Evolutionary conservation across 2,113 vertebrate genomes (phyloP).

Genomic region (Sapajus apella): DNA sequence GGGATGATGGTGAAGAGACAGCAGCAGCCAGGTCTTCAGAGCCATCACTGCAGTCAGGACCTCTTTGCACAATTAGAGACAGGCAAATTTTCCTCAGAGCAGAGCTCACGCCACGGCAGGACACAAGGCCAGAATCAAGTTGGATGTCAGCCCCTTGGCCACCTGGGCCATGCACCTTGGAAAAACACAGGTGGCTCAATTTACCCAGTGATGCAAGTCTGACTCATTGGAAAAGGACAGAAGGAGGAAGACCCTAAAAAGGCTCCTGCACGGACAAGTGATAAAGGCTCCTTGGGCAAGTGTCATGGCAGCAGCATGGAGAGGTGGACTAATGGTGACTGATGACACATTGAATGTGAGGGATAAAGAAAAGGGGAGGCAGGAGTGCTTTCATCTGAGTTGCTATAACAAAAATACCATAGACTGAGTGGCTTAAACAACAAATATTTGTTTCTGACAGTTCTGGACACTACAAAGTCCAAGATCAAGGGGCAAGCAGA

Average conservation of each 20-base stretch:
- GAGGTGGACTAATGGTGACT: not conserved
- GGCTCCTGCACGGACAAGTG: not conserved
- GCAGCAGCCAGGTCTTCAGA: not conserved
- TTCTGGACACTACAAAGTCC: too few relatives aligned
- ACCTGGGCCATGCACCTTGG: not conserved
- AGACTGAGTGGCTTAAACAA: too few relatives aligned
- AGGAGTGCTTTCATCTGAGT: not conserved
- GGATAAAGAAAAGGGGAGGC: too few relatives aligned
- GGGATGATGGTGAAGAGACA: not conserved
- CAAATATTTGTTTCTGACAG: too few relatives aligned
- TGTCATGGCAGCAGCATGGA: not conserved
- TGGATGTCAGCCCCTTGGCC: not conserved
- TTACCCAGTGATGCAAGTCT: not conserved
- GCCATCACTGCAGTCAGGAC: too few relatives aligned
- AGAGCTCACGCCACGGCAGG: not conserved
- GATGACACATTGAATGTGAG: not conserved
- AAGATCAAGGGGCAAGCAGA: too few relatives aligned
- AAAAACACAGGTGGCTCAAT: not conserved
- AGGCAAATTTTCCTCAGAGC: not conserved
- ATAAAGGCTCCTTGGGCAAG: not conserved
- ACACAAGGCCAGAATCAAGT: not conserved
- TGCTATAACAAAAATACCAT: too few relatives aligned
- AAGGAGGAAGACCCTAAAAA: not conserved
- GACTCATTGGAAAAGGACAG: not conserved
- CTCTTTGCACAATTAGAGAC: not conserved